Conservation (phyloP, 2,888 invertebrate species). For the Rhingia rostrata region DNA sequence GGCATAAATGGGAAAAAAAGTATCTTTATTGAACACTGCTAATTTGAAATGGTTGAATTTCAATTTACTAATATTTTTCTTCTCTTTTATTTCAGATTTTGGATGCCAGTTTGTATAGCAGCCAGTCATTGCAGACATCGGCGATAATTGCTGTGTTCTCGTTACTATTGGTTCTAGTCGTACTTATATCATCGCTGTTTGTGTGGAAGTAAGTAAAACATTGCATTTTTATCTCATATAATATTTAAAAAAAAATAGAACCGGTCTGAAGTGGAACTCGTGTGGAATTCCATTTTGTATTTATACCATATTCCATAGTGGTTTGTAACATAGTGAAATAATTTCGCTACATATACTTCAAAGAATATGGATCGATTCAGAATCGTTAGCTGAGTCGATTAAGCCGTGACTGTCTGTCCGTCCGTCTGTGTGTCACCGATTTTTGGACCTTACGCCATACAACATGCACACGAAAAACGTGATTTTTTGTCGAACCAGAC, state of each 20-base stretch:
- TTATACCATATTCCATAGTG: no score
- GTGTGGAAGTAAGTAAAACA: slow-evolving; percentile 93
- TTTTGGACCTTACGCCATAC: no score
- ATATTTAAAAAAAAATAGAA: not conserved
- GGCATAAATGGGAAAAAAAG: not conserved
- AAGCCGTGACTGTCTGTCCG: no score
- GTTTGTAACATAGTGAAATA: no score
- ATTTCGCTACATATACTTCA: no score
- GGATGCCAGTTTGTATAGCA: slow-evolving; percentile 93
- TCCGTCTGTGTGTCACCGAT: no score
- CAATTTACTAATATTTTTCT: slow-evolving; percentile 22
- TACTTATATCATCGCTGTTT: slow-evolving; percentile 91
- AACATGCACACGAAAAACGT: no score
- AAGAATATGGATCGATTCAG: no score
- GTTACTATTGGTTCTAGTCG: slow-evolving; percentile 89
- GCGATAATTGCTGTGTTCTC: slow-evolving; percentile 93
- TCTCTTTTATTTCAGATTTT: slow-evolving; percentile 88
- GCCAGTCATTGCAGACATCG: slow-evolving; percentile 92
- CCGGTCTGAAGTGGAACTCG: not conserved
- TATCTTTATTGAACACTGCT: not conserved
- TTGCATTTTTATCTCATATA: not conserved
- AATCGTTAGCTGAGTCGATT: no score
- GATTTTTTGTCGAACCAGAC: no score
- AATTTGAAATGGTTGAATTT: not conserved
- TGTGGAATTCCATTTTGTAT: not conserved